Percentiles rank a stretch among this genome's conserved stretches.
Conservation (phyloP, 1,140 invertebrate genomes). For the Notospermus geniculatus region DNA sequence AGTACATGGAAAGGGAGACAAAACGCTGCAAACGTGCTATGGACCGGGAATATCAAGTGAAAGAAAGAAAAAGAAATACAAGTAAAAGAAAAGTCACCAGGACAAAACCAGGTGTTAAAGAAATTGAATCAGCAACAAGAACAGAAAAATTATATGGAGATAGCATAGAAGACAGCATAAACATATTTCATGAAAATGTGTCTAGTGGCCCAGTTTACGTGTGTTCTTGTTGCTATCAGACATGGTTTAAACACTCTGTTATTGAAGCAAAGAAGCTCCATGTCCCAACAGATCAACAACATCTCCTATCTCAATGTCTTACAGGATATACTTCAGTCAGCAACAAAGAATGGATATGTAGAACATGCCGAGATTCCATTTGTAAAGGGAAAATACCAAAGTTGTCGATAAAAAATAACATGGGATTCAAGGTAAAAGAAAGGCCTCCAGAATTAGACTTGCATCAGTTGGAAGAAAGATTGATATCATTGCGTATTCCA, state of each 20-base stretch:
- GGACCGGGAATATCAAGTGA: no score
- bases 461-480: conserved; percentile 11
- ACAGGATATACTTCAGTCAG: conserved; percentile 3
- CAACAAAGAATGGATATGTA: conserved; percentile 4
- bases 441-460: conserved; percentile 5
- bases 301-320: neutral
- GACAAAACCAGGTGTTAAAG: no score
- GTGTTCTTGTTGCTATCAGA: conserved; percentile 8
- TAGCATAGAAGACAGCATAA: no score
- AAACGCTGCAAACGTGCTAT: no score
- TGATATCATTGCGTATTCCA: neutral
- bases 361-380: neutral
- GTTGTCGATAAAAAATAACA: neutral
- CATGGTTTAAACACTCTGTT: conserved; percentile 9
- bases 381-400: conserved; percentile 3
- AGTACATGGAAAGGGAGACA: no score
- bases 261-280: neutral
- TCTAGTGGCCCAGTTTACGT: neutral
- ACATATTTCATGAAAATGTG: no score
- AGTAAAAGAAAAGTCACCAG: no score
- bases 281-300: neutral
- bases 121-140: no score
- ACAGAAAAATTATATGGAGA: no score
- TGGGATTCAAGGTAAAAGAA: conserved; percentile 2
- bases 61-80: no score